phyloP scores from a whole-genome alignment of 64 coral and sea anemone genomes.

The Actinia tenebrosa region DNA sequence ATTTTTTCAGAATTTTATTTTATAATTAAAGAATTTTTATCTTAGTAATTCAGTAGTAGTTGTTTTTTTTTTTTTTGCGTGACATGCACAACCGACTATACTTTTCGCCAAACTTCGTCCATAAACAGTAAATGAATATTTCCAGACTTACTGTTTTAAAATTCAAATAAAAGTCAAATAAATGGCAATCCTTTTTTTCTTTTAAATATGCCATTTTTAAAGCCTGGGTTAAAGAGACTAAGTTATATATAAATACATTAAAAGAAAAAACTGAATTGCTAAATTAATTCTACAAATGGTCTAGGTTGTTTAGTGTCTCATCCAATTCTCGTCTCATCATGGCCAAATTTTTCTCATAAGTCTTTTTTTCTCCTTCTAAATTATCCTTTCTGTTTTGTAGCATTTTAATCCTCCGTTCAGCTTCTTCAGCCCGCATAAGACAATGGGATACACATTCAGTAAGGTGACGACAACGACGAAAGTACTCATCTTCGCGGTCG shows the following conservation, averaged over 20 bases:
- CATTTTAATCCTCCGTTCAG: slow-evolving; percentile 25
- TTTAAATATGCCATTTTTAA: neutral
- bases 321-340: neutral
- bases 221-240: neutral
- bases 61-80: neutral
- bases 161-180: neutral
- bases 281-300: neutral
- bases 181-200: neutral
- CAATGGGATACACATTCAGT: neutral
- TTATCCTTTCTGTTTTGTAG: slow-evolving; percentile 1
- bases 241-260: neutral
- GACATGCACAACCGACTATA: neutral
- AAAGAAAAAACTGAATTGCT: neutral
- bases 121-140: neutral
- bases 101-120: neutral
- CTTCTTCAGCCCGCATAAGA: slow-evolving; percentile 34
- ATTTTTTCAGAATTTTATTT: neutral
- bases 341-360: slow-evolving; percentile 4
- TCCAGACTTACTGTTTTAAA: neutral
- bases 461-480: slow-evolving; percentile 27
- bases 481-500: slow-evolving; percentile 35
- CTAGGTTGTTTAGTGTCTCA: neutral
- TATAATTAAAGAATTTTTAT: neutral
- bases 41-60: neutral
- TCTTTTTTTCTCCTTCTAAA: neutral